A percentile compares a stretch with the other conserved stretches of the same genome.
Conservation (phyloP, 1,140 invertebrate genomes). For the Apis florea region DNA sequence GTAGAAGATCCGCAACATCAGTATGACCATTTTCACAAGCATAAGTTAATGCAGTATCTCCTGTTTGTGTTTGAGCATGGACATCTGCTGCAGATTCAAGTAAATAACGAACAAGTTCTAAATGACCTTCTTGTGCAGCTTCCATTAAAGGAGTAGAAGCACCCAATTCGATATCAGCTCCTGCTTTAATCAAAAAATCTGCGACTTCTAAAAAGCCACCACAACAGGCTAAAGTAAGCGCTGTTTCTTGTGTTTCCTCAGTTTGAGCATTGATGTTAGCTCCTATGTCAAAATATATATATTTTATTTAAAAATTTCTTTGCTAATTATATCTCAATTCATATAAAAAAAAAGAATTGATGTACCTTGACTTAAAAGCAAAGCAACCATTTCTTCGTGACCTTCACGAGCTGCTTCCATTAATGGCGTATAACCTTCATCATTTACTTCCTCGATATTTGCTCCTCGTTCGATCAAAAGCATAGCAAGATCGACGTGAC, state of each 20-base stretch:
- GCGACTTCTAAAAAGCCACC: constrained; percentile 99
- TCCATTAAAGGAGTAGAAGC: constrained; percentile 99
- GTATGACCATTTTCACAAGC: constrained; percentile 98
- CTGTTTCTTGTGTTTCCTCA: constrained; percentile 99
- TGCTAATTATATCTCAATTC: background rate
- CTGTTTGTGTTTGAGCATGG: constrained; percentile 95
- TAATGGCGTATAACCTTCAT: constrained; percentile 99
- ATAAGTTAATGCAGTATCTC: constrained; percentile 98
- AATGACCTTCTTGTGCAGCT: constrained; percentile 97
- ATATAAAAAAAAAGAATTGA: background rate
- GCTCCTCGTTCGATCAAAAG: constrained; percentile 97
- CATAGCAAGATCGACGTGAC: constrained; percentile 97
- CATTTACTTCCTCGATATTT: constrained; percentile 99
- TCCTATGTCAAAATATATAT: constrained; percentile 78
- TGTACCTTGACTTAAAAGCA: constrained; percentile 93
- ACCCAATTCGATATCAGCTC: constrained; percentile 96
- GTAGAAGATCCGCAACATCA: constrained; percentile 93
- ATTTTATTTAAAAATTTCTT: background rate
- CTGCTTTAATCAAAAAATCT: constrained; percentile 96
- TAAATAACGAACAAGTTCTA: constrained; percentile 94
- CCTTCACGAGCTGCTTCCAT: constrained; percentile 99
- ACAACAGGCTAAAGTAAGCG: constrained; percentile 97
- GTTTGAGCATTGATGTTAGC: constrained; percentile 99
- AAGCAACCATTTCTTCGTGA: constrained; percentile 98
- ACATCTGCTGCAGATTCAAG: constrained; percentile 93